phyloP scores from a whole-genome alignment of 2,113 vertebrate genomes.

The Cichladusa arquata region DNA sequence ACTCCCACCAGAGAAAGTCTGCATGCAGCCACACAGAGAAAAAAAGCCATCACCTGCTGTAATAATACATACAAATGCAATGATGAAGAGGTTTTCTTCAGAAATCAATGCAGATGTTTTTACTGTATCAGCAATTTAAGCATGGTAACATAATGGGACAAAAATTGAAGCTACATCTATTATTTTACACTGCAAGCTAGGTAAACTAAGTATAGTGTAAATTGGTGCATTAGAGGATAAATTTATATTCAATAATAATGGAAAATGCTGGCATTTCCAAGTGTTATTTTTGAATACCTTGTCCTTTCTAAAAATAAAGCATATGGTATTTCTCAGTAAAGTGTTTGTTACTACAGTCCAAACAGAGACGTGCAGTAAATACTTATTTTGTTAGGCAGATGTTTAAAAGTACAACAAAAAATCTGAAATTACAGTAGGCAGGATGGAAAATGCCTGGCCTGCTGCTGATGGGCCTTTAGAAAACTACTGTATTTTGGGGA shows the following conservation, averaged over 20 bases:
- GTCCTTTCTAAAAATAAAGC: slow-evolving; percentile 62
- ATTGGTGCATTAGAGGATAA: slow-evolving; percentile 57
- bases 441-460: background rate
- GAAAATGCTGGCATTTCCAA: slow-evolving; percentile 50
- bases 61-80: slow-evolving; percentile 41
- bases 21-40: background rate
- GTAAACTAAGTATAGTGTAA: slow-evolving; percentile 58
- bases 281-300: slow-evolving; percentile 48
- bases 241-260: slow-evolving; percentile 55
- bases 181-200: slow-evolving; percentile 56
- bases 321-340: slow-evolving; percentile 14
- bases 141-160: slow-evolving; percentile 59
- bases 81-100: slow-evolving; percentile 31
- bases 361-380: slow-evolving; percentile 42
- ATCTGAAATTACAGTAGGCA: background rate
- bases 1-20: background rate
- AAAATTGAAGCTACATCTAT: slow-evolving; percentile 62
- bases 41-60: background rate
- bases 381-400: slow-evolving; percentile 43
- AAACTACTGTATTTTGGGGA: background rate
- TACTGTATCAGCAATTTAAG: slow-evolving; percentile 66
- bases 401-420: slow-evolving; percentile 29
- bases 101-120: slow-evolving; percentile 54
- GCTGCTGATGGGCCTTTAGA: background rate
- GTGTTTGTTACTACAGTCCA: slow-evolving; percentile 34